phyloP scores from a whole-genome alignment of 1,140 invertebrate genomes.

The Penaeus chinensis region DNA sequence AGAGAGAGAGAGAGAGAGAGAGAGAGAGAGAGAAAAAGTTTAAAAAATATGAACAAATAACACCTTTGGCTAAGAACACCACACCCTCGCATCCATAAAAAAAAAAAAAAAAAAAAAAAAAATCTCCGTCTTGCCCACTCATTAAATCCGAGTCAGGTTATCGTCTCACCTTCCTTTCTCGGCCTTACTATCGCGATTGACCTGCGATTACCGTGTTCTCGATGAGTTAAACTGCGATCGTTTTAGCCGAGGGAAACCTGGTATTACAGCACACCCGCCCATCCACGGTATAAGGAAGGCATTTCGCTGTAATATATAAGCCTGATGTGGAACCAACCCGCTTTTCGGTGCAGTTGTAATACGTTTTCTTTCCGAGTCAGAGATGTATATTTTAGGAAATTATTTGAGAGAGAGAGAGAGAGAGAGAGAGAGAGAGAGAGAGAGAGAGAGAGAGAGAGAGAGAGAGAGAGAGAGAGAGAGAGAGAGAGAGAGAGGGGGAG shows the following conservation, averaged over 20 bases:
- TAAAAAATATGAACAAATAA: background rate
- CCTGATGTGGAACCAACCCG: no score
- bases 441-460: background rate
- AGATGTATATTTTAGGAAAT: background rate
- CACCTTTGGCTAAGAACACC: background rate
- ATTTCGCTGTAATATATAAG: no score
- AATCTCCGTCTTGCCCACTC: no score
- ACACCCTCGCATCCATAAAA: background rate
- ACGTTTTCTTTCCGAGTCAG: background rate
- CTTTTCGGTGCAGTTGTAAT: no score
- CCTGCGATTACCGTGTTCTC: no score
- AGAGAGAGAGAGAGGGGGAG: background rate
- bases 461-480: background rate
- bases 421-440: background rate
- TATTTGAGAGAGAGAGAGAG: background rate
- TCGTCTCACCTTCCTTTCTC: no score
- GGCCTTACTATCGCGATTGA: no score
- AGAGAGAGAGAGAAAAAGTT: background rate
- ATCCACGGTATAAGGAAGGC: no score
- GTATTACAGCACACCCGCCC: no score
- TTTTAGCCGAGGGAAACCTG: no score
- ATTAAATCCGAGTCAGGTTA: no score
- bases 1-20: conserved; percentile 12
- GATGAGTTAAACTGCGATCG: no score
- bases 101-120: background rate